Percentiles rank a stretch among this genome's conserved stretches.
These are phyloP conservation scores for Galaxias olidus DNA, from an alignment of 2,797 vertebrate genomes.

Conservation along the genomic window DNA sequence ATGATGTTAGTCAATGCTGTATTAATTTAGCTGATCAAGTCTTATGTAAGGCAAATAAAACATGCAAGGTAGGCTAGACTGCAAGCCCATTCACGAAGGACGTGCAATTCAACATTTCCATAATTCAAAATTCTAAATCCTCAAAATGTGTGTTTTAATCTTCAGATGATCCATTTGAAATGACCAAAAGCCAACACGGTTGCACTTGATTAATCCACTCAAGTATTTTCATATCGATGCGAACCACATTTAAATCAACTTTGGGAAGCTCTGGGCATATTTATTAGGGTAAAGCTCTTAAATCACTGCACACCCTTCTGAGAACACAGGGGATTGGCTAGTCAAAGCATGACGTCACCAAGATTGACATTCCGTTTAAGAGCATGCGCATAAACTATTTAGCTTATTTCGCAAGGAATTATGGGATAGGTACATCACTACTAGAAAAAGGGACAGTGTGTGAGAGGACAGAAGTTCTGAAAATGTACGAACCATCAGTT, in stretches of 20 bases:
- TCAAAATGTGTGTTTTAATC: constrained; percentile 44
- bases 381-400: constrained; percentile 51
- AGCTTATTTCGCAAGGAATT: constrained; percentile 43
- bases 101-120: too few relatives aligned
- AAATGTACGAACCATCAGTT: too few relatives aligned
- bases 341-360: background rate
- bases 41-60: too few relatives aligned
- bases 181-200: constrained; percentile 56
- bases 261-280: constrained; percentile 77
- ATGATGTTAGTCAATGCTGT: too few relatives aligned
- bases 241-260: constrained; percentile 78
- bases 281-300: constrained; percentile 69
- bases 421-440: constrained; percentile 38
- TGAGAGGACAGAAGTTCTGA: too few relatives aligned
- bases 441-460: too few relatives aligned
- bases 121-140: constrained; percentile 38
- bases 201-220: constrained; percentile 69
- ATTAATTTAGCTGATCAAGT: too few relatives aligned
- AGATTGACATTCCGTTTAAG: background rate
- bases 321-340: constrained; percentile 65
- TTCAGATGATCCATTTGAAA: constrained; percentile 44
- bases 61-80: too few relatives aligned
- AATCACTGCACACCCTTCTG: constrained; percentile 61
- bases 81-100: too few relatives aligned
- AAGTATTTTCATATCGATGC: constrained; percentile 76